Percentiles rank a stretch among this genome's conserved stretches.
Evolutionary conservation across 2,113 vertebrate species (phyloP).

Genomic region (Platichthys flesus): DNA sequence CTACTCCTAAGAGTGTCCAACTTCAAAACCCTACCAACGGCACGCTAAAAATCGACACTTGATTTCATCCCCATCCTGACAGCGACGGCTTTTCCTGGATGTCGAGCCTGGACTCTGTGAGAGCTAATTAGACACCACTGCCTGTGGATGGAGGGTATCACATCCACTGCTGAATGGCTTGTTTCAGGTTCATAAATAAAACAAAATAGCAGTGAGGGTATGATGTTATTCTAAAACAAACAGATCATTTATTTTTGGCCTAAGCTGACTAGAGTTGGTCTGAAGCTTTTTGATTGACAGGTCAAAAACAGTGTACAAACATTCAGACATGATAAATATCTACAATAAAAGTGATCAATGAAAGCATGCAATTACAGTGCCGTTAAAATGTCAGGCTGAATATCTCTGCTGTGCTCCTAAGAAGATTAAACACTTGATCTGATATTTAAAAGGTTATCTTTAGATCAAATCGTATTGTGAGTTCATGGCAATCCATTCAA

Average conservation of each 20-base stretch:
- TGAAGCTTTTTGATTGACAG: not conserved
- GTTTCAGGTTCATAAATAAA: not conserved
- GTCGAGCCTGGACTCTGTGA: conserved; percentile 8
- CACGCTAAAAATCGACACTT: conserved; percentile 10
- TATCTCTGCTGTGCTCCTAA: not conserved
- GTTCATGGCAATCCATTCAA: not conserved
- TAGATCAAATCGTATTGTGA: not conserved
- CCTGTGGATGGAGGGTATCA: not conserved
- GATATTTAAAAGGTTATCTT: not conserved
- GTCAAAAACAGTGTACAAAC: not conserved
- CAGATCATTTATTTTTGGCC: not conserved
- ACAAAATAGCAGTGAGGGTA: too few species aligned
- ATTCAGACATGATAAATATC: not conserved
- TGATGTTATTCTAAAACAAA: too few species aligned
- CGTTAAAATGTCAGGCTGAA: not conserved
- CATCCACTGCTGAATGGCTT: too few species aligned
- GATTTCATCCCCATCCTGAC: not conserved
- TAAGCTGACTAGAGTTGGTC: too few species aligned
- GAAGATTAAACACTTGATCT: not conserved
- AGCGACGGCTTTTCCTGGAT: not conserved
- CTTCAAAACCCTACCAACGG: conserved; percentile 43
- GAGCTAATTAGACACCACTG: conserved; percentile 5
- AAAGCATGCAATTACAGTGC: not conserved
- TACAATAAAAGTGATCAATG: not conserved
- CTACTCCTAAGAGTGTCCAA: conserved; percentile 30